Conservation (phyloP, 2,797 vertebrate genomes). For the Caiman crocodilus region DNA sequence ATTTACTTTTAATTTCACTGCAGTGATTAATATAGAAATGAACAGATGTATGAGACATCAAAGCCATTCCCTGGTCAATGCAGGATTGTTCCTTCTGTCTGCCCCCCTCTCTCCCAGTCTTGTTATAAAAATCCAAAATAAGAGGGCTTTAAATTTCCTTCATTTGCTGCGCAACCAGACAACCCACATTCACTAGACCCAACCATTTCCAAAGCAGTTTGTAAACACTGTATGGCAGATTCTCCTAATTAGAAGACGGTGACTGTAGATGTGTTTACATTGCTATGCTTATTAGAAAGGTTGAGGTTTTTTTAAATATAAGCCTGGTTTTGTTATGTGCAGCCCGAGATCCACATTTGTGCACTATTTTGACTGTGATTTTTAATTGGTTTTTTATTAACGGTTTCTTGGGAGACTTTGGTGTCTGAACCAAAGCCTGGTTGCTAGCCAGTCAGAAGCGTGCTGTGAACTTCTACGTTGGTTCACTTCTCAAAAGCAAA, state of each 20-base stretch:
- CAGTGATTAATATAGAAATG: neutral
- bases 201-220: slow-evolving; percentile 53
- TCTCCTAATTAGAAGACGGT: slow-evolving; percentile 68
- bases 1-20: too few species aligned
- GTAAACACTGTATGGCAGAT: slow-evolving; percentile 55
- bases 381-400: slow-evolving; percentile 63
- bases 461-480: slow-evolving; percentile 53
- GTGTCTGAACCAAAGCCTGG: slow-evolving; percentile 67
- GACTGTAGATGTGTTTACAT: slow-evolving; percentile 60
- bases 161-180: slow-evolving; percentile 57
- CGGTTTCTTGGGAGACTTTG: slow-evolving; percentile 52
- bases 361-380: slow-evolving; percentile 3
- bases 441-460: slow-evolving; percentile 52
- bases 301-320: slow-evolving; percentile 8
- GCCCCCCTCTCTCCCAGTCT: slow-evolving; percentile 27
- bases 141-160: slow-evolving; percentile 47
- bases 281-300: slow-evolving; percentile 60
- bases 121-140: slow-evolving; percentile 43
- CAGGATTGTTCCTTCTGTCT: neutral
- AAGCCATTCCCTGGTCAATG: neutral
- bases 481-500: slow-evolving; percentile 31
- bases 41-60: neutral
- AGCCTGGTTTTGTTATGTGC: slow-evolving; percentile 50
- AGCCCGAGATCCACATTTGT: slow-evolving; percentile 60
- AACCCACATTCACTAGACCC: neutral